Base-by-base conservation (phyloP, 2,113 vertebrate genomes). In the Rhinichthys klamathensis region DNA sequence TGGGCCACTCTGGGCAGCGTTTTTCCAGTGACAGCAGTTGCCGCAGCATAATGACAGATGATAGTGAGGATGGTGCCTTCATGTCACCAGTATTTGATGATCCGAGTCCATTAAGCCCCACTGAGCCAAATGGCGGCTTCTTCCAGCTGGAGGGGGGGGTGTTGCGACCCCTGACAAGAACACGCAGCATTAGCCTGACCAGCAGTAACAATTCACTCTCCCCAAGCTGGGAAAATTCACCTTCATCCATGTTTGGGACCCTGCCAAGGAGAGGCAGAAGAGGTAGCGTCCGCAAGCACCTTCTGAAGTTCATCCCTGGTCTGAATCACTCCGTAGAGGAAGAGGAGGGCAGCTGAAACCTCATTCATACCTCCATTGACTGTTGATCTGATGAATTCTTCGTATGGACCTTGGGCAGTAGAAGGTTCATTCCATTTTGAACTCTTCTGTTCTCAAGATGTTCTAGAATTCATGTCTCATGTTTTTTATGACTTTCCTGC, bases 21-120 rank as follows among this genome's bases (percentile, higher is more conserved):
- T 92, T 96, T 15, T 97, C 96, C 87, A 99, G 97, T 0, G 96
- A 93, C 91, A 97, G 98, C 92, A 99, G 98, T 91, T 97, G 92
- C 86, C 94, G 86, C 61, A 99, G 98, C 78, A 90, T 90, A 3
- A 89, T 96, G 93, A 97, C 97, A 0, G 80, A 96, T 61, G 96
- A 95, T 91, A 96, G 97, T 0, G 97, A 99, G 80, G 96, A 96
- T 1, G 89, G 92, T 60, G 91, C 83, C 87, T 94, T 75, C 90
- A 93, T 91, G 76, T 84, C 89, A 1, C 89, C 93, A 0, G 90
- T 95, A 82, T 97, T 94, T 5, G 97, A 96, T 32, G 97, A 99
- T n/a, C 83, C 88, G 25, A 87, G 91, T 77, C 93, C 92, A 88
- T 95, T 92, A 87, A 93, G 95, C 0, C 96, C 88, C 95, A 77